Conservation (phyloP, 2,888 invertebrate genomes). For the Muscina levida region DNA sequence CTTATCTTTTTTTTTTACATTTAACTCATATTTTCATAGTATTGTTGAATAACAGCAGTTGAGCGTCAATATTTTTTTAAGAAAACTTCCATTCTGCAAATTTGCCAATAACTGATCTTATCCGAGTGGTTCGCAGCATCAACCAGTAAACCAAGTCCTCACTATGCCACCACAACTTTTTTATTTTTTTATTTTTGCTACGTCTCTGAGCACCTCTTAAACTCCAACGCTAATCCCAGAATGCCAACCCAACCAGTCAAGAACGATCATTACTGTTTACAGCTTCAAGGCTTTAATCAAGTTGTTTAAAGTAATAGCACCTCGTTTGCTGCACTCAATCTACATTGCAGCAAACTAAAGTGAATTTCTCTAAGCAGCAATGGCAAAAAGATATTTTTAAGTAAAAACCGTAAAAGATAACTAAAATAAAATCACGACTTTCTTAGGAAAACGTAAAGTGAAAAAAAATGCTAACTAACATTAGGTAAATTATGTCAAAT, state of each 20-base stretch:
- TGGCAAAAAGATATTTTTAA: too few relatives aligned
- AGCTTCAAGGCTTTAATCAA: slow-evolving; percentile 55
- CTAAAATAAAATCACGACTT: slow-evolving; percentile 33
- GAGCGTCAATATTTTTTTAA: too few relatives aligned
- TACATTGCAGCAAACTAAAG: too few relatives aligned
- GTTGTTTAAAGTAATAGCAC: slow-evolving; percentile 50
- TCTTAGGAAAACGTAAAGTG: slow-evolving; percentile 1
- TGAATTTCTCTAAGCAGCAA: slow-evolving; percentile 6
- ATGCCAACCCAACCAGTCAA: not conserved
- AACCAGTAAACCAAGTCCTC: too few relatives aligned
- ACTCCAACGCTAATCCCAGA: slow-evolving; percentile 2
- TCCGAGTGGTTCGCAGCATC: too few relatives aligned
- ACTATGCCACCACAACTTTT: too few relatives aligned
- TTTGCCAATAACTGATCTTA: too few relatives aligned
- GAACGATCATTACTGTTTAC: slow-evolving; percentile 15
- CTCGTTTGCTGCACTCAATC: not conserved
- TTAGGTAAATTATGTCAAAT: slow-evolving; percentile 1
- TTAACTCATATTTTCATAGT: too few relatives aligned
- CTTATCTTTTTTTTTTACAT: too few relatives aligned
- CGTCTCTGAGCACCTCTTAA: not conserved
- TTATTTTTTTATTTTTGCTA: too few relatives aligned
- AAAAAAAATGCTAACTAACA: slow-evolving; percentile 32
- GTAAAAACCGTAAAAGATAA: slow-evolving; percentile 5
- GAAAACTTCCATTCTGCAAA: too few relatives aligned
- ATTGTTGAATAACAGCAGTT: too few relatives aligned